Evolutionary conservation across 2,797 vertebrate genomes (phyloP).

Genomic region (Serranus cabrilla): DNA sequence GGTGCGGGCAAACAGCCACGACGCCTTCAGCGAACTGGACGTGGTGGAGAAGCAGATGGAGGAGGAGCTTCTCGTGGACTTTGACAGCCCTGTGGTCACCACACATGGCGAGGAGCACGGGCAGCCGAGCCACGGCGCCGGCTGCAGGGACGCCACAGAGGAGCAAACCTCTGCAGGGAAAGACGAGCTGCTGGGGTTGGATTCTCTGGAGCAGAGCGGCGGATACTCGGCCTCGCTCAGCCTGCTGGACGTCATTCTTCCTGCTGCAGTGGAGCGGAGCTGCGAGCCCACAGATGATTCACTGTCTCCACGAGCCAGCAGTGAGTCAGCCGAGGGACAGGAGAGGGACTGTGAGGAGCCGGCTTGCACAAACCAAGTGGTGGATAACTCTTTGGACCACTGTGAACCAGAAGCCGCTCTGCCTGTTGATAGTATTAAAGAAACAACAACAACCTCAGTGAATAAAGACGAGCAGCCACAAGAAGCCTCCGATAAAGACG

Average conservation of each 20-base stretch:
- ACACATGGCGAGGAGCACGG: slow-evolving; percentile 32
- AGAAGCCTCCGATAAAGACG: slow-evolving; percentile 13
- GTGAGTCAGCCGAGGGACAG: slow-evolving; percentile 53
- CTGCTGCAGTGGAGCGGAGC: slow-evolving; percentile 69
- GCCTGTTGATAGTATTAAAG: neutral
- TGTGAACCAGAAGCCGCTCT: neutral
- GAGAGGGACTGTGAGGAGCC: slow-evolving; percentile 26
- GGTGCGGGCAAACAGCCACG: slow-evolving; percentile 75
- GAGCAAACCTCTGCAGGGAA: slow-evolving; percentile 21
- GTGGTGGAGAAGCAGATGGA: slow-evolving; percentile 76
- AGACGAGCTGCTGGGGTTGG: slow-evolving; percentile 41
- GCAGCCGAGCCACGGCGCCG: neutral
- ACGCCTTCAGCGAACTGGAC: slow-evolving; percentile 84
- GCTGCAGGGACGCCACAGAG: neutral
- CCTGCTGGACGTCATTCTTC: slow-evolving; percentile 80
- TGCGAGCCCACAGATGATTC: slow-evolving; percentile 58
- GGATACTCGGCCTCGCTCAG: slow-evolving; percentile 70
- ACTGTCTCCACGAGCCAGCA: slow-evolving; percentile 15
- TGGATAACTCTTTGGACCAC: slow-evolving; percentile 20
- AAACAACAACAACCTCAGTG: slow-evolving; percentile 7
- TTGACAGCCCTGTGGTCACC: slow-evolving; percentile 78
- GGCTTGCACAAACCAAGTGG: slow-evolving; percentile 29
- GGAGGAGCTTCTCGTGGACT: slow-evolving; percentile 82
- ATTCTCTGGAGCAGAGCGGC: slow-evolving; percentile 43
- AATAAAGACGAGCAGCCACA: slow-evolving; percentile 21